Conservation (phyloP, 2,113 vertebrate genomes). For the Channa argus region DNA sequence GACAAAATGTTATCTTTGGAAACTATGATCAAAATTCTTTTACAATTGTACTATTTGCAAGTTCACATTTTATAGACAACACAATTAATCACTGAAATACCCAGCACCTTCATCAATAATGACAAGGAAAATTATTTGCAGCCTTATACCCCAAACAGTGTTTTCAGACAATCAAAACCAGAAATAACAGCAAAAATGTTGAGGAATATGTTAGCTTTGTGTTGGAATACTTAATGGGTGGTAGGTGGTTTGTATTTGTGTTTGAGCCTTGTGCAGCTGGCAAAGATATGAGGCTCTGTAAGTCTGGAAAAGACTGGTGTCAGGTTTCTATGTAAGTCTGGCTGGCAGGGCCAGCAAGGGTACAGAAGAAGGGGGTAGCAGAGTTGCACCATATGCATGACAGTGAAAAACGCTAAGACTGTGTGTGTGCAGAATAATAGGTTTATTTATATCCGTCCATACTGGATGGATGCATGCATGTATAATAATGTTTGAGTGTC, state of each 20-base stretch:
- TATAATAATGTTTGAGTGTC: background rate
- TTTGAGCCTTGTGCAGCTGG: constrained; percentile 53
- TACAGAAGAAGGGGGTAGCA: constrained; percentile 4
- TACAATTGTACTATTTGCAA: too few species aligned
- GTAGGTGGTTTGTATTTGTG: constrained; percentile 52
- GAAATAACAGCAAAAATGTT: constrained; percentile 8
- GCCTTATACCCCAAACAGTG: background rate
- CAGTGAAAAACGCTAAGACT: constrained; percentile 2
- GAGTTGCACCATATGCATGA: constrained; percentile 24
- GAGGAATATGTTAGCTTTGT: constrained; percentile 27
- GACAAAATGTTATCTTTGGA: background rate
- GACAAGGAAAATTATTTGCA: background rate
- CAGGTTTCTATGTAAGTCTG: constrained; percentile 62
- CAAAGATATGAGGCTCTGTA: constrained; percentile 55
- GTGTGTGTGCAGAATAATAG: background rate
- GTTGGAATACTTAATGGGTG: constrained; percentile 18
- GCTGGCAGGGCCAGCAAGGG: constrained; percentile 57
- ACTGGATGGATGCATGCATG: background rate
- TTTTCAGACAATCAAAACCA: background rate
- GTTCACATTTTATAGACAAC: background rate
- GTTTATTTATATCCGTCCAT: constrained; percentile 2
- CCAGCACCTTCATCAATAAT: background rate
- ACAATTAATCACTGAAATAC: background rate
- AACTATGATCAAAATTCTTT: background rate
- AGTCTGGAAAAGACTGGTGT: constrained; percentile 65